Evolutionary conservation across 2,797 vertebrate genomes (phyloP).

Genomic region (Ciconia nigra): DNA sequence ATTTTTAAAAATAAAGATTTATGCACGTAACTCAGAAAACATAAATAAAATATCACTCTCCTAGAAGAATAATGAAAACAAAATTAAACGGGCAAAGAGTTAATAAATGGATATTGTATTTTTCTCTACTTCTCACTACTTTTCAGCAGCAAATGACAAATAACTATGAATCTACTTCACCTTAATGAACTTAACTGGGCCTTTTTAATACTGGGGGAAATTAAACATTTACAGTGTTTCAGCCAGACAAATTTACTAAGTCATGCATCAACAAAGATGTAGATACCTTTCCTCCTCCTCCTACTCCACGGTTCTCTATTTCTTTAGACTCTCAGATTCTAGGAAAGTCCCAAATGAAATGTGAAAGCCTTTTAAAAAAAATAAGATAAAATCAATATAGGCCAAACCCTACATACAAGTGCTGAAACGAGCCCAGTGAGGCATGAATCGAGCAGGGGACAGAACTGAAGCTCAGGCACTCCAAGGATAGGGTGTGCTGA

Average conservation of each 20-base stretch:
- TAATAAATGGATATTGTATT: conserved; percentile 32
- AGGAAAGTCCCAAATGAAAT: not conserved
- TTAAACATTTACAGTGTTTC: not conserved
- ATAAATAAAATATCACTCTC: conserved; percentile 63
- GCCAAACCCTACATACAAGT: not conserved
- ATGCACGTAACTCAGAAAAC: not conserved
- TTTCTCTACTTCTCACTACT: not conserved
- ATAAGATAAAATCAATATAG: not conserved
- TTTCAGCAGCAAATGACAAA: conserved; percentile 39
- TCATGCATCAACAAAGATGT: not conserved
- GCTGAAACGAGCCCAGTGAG: not conserved
- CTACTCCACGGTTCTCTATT: not conserved
- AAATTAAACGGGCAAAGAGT: conserved; percentile 36
- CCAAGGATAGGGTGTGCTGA: not conserved
- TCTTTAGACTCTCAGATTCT: not conserved
- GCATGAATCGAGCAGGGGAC: not conserved
- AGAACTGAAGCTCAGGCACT: not conserved
- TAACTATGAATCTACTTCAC: not conserved
- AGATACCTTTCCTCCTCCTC: not conserved
- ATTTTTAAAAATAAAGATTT: not conserved
- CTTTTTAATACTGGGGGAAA: conserved; percentile 8
- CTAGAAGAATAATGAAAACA: conserved; percentile 10
- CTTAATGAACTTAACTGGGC: not conserved
- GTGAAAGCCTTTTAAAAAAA: not conserved
- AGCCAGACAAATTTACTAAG: not conserved